Evolutionary conservation across 2,888 invertebrate species (phyloP).

Genomic region (Neocrepidodera transversa): DNA sequence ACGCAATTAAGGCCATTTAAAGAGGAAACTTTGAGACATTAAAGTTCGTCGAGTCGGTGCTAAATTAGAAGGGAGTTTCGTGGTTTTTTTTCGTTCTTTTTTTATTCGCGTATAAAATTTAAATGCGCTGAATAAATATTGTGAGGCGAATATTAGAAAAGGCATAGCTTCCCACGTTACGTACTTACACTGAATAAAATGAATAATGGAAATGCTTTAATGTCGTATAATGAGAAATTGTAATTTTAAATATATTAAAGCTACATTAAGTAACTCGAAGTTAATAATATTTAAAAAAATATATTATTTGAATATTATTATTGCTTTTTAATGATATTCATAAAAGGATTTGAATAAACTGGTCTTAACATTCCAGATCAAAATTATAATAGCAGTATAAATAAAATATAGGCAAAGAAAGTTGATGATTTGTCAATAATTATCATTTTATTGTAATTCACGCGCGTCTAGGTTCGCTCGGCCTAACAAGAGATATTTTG

Average conservation of each 20-base stretch:
- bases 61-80: constrained; percentile 30
- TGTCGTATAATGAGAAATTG: not conserved
- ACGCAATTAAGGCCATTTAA: constrained; percentile 39
- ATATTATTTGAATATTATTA: no score
- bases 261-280: no score
- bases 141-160: constrained; percentile 11
- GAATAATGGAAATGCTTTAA: not conserved
- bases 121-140: constrained; percentile 24
- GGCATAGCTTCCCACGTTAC: not conserved
- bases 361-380: no score
- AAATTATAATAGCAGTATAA: no score
- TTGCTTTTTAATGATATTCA: no score
- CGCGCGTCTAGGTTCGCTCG: no score
- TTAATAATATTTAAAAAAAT: no score
- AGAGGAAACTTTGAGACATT: constrained; percentile 37
- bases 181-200: not conserved
- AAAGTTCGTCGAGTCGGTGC: constrained; percentile 28
- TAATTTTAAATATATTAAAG: not conserved
- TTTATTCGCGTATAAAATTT: constrained; percentile 15
- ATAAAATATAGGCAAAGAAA: no score
- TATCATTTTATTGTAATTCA: no score
- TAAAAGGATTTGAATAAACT: no score
- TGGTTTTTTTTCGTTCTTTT: constrained; percentile 8
- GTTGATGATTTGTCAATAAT: no score
- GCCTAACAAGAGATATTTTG: no score